Percentiles rank a stretch among this genome's conserved stretches.
These are phyloP conservation scores for Pristionchus exspectatus DNA, from an alignment of 2,888 invertebrate species.

Conservation along the genomic window DNA sequence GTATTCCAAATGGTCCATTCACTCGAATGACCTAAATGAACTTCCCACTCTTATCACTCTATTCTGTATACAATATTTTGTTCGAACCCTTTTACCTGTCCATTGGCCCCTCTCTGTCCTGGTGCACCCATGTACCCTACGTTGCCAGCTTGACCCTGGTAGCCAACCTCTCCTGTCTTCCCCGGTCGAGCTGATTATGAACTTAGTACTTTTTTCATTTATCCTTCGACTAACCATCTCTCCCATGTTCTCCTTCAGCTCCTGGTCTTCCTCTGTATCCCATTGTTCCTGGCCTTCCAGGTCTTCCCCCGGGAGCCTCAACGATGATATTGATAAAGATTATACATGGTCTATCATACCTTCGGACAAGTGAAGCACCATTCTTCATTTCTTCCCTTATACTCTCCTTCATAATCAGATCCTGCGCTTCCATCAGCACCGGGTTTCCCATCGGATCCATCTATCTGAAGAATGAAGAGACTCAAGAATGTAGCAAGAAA, in stretches of 20 bases:
- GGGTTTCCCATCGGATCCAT: neutral
- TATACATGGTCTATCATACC: neutral
- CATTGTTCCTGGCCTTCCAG: neutral
- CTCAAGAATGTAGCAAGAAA: neutral
- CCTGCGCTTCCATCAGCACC: slow-evolving; percentile 4
- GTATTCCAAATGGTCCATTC: slow-evolving; percentile 11
- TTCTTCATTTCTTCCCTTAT: neutral
- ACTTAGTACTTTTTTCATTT: neutral
- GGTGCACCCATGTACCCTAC: neutral
- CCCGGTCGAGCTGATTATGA: neutral
- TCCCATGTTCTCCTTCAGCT: neutral
- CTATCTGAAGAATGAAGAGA: neutral
- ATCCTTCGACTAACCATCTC: neutral
- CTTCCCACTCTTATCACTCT: neutral
- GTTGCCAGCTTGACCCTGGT: neutral
- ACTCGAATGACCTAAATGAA: slow-evolving; percentile 30
- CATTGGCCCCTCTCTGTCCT: slow-evolving; percentile 21
- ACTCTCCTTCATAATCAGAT: neutral
- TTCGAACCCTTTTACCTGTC: neutral
- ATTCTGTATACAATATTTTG: neutral
- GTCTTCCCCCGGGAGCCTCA: slow-evolving; percentile 25
- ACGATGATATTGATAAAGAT: neutral
- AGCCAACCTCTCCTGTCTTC: neutral
- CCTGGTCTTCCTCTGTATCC: neutral
- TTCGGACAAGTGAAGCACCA: slow-evolving; percentile 51